Evolutionary conservation across 2,888 invertebrate genomes (phyloP).

Genomic region (Brachypalpus laphriformis): DNA sequence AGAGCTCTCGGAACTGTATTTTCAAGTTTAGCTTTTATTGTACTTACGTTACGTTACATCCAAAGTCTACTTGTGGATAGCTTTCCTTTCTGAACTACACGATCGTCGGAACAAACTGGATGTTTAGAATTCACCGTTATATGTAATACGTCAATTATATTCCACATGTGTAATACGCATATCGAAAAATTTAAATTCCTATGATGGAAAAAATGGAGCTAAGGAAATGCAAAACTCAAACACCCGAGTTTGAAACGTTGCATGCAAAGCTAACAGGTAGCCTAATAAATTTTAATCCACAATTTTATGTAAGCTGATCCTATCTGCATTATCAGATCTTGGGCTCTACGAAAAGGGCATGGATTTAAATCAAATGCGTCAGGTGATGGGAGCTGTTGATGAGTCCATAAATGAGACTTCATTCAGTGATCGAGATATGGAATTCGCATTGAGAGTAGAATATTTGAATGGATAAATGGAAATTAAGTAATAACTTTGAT

Average conservation of each 20-base stretch:
- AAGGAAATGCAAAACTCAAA: background rate
- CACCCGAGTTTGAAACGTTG: conserved; percentile 10
- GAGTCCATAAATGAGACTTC: conserved; percentile 71
- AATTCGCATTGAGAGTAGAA: conserved; percentile 75
- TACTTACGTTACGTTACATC: too few species aligned
- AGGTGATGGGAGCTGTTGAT: conserved; percentile 75
- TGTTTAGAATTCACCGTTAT: too few species aligned
- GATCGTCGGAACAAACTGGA: too few species aligned
- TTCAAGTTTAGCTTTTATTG: too few species aligned
- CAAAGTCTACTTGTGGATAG: background rate
- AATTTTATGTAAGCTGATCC: background rate
- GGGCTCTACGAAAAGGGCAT: conserved; percentile 78
- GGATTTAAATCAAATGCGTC: conserved; percentile 77
- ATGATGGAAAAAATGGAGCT: conserved; percentile 23
- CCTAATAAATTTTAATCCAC: background rate
- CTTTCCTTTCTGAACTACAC: too few species aligned
- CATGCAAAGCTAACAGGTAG: conserved; percentile 37
- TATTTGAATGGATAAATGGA: background rate
- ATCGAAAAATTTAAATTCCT: too few species aligned
- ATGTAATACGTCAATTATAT: conserved; percentile 12
- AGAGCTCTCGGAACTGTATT: too few species aligned
- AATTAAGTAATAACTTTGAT: background rate
- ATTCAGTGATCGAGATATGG: conserved; percentile 55
- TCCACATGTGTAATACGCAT: too few species aligned
- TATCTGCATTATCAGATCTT: conserved; percentile 54